Conservation (phyloP, 2,888 invertebrate genomes). For the Molanna angustata region DNA sequence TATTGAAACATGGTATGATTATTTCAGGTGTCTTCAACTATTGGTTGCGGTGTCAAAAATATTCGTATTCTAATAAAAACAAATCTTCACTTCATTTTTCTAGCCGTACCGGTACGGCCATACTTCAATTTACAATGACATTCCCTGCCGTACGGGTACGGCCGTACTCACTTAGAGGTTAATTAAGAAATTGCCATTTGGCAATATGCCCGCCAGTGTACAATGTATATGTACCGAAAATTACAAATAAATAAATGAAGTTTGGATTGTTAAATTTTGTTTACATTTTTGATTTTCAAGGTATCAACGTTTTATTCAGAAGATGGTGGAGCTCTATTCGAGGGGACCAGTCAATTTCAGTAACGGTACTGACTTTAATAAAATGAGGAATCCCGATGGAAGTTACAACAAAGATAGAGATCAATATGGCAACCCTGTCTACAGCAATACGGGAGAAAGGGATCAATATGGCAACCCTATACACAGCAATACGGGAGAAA, state of each 20-base stretch:
- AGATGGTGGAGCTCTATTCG: slow-evolving; percentile 58
- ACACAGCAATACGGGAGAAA: slow-evolving; percentile 39
- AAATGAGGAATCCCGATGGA: slow-evolving; percentile 26
- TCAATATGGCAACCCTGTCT: slow-evolving; percentile 23
- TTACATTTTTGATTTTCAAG: slow-evolving; percentile 36
- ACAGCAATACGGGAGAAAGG: too few species aligned
- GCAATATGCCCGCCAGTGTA: too few species aligned
- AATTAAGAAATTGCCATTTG: too few species aligned
- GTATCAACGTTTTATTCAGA: slow-evolving; percentile 65
- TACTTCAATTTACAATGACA: too few species aligned
- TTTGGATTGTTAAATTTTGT: neutral
- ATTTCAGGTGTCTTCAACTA: too few species aligned
- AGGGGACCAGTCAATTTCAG: slow-evolving; percentile 43
- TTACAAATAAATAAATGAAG: neutral
- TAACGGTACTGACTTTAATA: slow-evolving; percentile 16
- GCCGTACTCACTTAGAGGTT: too few species aligned
- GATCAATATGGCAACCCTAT: slow-evolving; percentile 40
- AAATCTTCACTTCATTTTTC: too few species aligned
- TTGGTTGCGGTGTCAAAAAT: too few species aligned
- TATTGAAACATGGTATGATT: too few species aligned
- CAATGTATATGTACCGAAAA: neutral
- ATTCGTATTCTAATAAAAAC: too few species aligned
- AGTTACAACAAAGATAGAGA: slow-evolving; percentile 29
- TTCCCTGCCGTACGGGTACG: too few species aligned
- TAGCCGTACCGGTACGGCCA: too few species aligned